phyloP scores from a whole-genome alignment of 1,140 invertebrate genomes.

The Drosophila gunungcola region DNA sequence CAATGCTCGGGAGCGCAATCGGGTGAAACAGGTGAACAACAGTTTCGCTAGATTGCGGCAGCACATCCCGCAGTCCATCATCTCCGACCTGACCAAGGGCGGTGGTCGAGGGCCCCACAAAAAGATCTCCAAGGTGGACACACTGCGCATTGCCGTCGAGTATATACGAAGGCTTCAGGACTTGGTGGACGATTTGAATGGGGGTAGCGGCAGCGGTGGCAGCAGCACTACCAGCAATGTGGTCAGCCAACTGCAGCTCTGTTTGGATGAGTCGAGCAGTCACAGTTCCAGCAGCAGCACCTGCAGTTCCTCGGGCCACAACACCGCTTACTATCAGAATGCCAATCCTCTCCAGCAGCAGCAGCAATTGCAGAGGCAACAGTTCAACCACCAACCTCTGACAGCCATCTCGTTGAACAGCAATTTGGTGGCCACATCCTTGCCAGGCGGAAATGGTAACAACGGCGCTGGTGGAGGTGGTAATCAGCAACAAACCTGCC shows the following conservation, averaged over 20 bases:
- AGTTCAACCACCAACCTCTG: constrained; percentile 66
- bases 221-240: background rate
- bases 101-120: constrained; percentile 90
- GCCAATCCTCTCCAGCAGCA: constrained; percentile 72
- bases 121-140: constrained; percentile 98
- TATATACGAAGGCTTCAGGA: constrained; percentile 96
- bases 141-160: constrained; percentile 95
- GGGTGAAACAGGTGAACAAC: constrained; percentile 98
- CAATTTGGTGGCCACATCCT: constrained; percentile 24
- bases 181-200: constrained; percentile 89
- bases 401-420: constrained; percentile 65
- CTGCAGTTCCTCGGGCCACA: constrained; percentile 42
- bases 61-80: constrained; percentile 92
- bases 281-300: constrained; percentile 82
- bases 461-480: background rate
- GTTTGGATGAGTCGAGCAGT: constrained; percentile 85
- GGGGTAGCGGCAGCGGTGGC: constrained; percentile 13
- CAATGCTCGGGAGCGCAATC: constrained; percentile 96
- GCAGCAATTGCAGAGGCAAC: constrained; percentile 71
- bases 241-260: constrained; percentile 56
- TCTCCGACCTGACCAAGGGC: constrained; percentile 88
- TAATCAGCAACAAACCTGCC: constrained; percentile 37
- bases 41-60: constrained; percentile 95
- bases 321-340: constrained; percentile 19
- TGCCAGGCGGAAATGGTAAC: background rate